Evolutionary conservation across 2,888 invertebrate genomes (phyloP).

Genomic region (Gari tellinella): DNA sequence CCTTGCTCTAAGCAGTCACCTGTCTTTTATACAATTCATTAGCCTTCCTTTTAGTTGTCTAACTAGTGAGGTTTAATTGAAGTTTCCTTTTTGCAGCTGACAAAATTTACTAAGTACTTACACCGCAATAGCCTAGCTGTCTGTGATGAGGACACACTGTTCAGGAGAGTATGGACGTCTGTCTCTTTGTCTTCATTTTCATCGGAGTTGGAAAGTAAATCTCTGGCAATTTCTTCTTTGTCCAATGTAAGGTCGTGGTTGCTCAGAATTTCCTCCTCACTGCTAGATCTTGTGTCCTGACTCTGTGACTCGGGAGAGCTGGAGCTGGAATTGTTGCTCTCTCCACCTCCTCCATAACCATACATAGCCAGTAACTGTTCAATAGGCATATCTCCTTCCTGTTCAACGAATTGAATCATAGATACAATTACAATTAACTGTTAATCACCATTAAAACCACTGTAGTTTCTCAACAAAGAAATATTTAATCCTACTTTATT

Average conservation of each 20-base stretch:
- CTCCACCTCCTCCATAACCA: slow-evolving; percentile 20
- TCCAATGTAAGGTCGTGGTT: slow-evolving; percentile 84
- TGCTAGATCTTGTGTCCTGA: slow-evolving; percentile 81
- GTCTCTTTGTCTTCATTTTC: slow-evolving; percentile 83
- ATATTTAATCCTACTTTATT: too few relatives aligned
- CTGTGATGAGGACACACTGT: slow-evolving; percentile 80
- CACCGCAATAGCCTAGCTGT: slow-evolving; percentile 87
- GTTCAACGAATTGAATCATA: too few relatives aligned
- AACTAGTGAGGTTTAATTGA: too few relatives aligned
- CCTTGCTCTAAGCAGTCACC: too few relatives aligned
- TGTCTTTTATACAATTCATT: too few relatives aligned
- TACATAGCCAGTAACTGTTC: slow-evolving; percentile 96
- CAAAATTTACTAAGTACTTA: slow-evolving; percentile 79
- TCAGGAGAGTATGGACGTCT: slow-evolving; percentile 80
- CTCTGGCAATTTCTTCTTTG: slow-evolving; percentile 84
- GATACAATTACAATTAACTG: too few relatives aligned
- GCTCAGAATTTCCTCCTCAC: slow-evolving; percentile 84
- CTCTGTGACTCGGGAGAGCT: slow-evolving; percentile 30
- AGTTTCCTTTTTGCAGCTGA: not conserved
- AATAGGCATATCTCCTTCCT: slow-evolving; percentile 98
- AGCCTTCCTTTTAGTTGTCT: too few relatives aligned
- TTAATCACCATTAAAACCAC: too few relatives aligned
- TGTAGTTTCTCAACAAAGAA: too few relatives aligned
- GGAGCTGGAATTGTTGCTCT: slow-evolving; percentile 19
- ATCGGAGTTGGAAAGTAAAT: slow-evolving; percentile 79